Evolutionary conservation across 2,113 vertebrate genomes (phyloP).

Genomic region (Burhinus bistriatus): DNA sequence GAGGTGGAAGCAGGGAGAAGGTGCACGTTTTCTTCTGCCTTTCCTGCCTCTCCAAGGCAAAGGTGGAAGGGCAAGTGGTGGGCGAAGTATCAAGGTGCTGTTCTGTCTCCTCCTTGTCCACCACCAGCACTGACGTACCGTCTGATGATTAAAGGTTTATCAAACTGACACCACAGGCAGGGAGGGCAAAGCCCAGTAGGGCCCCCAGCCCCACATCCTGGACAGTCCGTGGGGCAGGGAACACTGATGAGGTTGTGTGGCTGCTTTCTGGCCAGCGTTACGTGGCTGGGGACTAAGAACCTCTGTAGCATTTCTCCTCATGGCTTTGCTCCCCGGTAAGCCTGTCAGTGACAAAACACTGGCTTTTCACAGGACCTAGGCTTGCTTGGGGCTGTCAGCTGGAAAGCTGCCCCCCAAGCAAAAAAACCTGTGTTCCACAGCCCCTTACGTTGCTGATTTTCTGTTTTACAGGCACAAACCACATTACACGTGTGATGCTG

Average conservation of each 20-base stretch:
- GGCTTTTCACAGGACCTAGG: not conserved
- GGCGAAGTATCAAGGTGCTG: accelerated
- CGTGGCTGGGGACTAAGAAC: not conserved
- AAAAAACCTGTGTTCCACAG: not conserved
- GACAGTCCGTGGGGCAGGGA: accelerated
- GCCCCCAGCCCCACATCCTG: not conserved
- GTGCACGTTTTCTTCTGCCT: not conserved
- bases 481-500: accelerated
- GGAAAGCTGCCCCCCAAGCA: not conserved
- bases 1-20: not conserved
- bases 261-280: not conserved
- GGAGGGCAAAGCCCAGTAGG: not conserved
- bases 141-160: not conserved
- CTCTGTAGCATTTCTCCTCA: accelerated
- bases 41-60: not conserved
- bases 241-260: accelerated
- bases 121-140: accelerated
- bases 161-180: accelerated
- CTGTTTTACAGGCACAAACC: not conserved
- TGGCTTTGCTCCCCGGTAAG: not conserved
- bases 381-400: not conserved
- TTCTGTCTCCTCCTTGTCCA: not conserved
- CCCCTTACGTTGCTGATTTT: accelerated
- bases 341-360: not conserved
- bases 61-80: not conserved